phyloP scores from a whole-genome alignment of 2,888 invertebrate species.

The Stramonita haemastoma region DNA sequence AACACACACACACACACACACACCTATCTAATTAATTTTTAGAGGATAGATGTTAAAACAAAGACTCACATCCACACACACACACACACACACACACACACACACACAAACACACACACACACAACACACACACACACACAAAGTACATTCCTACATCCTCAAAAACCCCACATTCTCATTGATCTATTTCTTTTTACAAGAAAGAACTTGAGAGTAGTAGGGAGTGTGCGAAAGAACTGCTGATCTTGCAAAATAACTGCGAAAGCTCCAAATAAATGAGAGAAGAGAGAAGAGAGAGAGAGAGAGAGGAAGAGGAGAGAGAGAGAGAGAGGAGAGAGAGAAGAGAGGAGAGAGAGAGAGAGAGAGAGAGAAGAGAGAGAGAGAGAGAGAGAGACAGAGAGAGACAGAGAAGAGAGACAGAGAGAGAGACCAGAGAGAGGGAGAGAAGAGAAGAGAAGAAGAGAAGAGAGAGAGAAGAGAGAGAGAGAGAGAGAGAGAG shows the following conservation, averaged over 20 bases:
- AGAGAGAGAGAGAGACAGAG: background rate
- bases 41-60: no score
- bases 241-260: background rate
- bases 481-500: background rate
- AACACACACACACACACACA: constrained; percentile 3
- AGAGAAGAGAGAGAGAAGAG: background rate
- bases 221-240: background rate
- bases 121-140: background rate
- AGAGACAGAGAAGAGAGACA: background rate
- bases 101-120: background rate
- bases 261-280: no score
- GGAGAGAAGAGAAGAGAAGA: background rate
- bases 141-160: background rate
- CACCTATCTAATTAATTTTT: background rate
- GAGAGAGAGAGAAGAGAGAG: background rate
- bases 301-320: no score
- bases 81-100: background rate
- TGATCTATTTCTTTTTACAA: background rate
- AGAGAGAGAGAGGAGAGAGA: no score
- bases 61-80: background rate
- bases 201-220: background rate
- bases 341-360: no score
- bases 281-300: no score
- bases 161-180: background rate
- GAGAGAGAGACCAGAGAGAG: background rate